phyloP scores from a whole-genome alignment of 2,797 vertebrate species.

The Thaleichthys pacificus region DNA sequence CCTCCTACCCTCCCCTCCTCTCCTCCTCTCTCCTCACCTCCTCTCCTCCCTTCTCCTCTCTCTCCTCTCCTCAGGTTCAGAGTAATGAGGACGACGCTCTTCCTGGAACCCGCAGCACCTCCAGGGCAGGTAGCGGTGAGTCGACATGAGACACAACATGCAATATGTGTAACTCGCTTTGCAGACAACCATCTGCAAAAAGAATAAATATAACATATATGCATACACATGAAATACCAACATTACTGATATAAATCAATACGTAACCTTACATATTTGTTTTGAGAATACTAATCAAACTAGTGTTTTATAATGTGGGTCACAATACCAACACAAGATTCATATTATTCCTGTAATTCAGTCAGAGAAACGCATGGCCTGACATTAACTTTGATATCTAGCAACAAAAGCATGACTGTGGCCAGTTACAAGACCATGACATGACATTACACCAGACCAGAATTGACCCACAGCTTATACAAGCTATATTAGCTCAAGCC shows the following conservation, averaged over 20 bases:
- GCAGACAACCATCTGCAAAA: neutral
- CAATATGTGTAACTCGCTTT: neutral
- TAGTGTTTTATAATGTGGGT: no score
- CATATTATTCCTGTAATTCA: no score
- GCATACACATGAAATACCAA: no score
- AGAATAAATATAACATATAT: neutral
- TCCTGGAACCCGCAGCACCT: conserved; percentile 37
- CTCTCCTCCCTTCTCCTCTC: neutral
- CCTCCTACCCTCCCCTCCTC: neutral
- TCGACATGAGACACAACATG: conserved; percentile 15
- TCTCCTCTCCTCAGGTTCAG: conserved; percentile 79
- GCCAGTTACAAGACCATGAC: conserved; percentile 44
- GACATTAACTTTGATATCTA: neutral
- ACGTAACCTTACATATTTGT: no score
- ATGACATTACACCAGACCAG: conserved; percentile 2
- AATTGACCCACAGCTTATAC: neutral
- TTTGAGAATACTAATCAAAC: no score
- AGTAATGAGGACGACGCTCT: conserved; percentile 86
- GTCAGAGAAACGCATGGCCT: no score
- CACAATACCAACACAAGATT: no score
- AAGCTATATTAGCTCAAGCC: neutral
- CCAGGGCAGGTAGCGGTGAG: conserved; percentile 65
- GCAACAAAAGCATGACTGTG: neutral
- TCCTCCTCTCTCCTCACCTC: no score
- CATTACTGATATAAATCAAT: no score